Base-by-base conservation (phyloP, 1,140 invertebrate species). In the Chironomus striatipennis region DNA sequence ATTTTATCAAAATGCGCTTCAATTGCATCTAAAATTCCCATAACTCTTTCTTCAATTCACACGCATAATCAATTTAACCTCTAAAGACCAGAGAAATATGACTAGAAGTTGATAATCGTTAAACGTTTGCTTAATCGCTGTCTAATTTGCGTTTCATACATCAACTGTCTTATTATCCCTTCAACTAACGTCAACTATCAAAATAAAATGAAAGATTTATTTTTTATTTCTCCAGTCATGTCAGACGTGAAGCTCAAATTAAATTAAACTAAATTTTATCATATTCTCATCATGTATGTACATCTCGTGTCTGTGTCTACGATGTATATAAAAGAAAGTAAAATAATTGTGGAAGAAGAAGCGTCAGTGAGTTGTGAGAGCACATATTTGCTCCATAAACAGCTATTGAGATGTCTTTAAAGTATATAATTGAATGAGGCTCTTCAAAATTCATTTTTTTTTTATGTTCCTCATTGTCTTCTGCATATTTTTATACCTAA, bases 311-410 rank as follows among this genome's bases (percentile, higher is more conserved):
- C 24, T 34, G 24, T 34, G 24, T 34, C 24, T 34, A 34, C 24
- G 24, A 34, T 34, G 24, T 34, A 34, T 5, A 34, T 34, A 34
- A 34, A 34, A 34, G 24, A 34, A 34, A 34, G 24, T 34, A 34
- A 34, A 34, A 34, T 34, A 34, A 34, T 34, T 34, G 24, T 34
- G 24, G 24, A 34, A 34, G 18, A 70, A 70, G 17, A 18, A 70
- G 65, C 65, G 9, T 57, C 47, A 34, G 24, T 34, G 47, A 10
- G n/a, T 70, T 17, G 17, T 70, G 65, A 70, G 65, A 70, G 65
- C 18, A 70, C 65, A 70, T 70, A 70, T 70, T 70, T 70, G 20
- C 65, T 70, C 65, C 65, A 70, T 70, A 70, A 70, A 70, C 65
- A 70, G 65, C 65, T 17, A 70, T 70, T 70, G 65, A 70, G 18